Conservation (phyloP, 2,113 vertebrate genomes). For the Eleginops maclovinus region DNA sequence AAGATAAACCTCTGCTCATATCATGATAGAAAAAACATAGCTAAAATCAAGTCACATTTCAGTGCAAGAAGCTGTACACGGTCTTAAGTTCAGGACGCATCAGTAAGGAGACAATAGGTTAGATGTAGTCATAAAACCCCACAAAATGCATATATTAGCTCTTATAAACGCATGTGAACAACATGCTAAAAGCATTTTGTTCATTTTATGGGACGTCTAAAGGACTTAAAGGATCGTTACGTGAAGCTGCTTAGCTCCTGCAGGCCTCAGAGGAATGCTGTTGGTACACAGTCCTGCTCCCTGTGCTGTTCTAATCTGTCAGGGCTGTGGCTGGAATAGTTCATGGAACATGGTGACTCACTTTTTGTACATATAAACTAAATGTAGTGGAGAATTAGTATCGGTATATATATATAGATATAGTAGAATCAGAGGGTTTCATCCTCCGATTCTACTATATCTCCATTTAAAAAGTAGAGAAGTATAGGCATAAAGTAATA, state of each 20-base stretch:
- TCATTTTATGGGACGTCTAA: background rate
- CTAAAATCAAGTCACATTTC: too few relatives aligned
- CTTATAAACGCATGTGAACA: background rate
- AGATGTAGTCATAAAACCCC: too few relatives aligned
- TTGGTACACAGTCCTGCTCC: background rate
- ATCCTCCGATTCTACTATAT: too few relatives aligned
- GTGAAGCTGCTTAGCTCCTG: conserved; percentile 9
- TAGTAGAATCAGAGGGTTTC: too few relatives aligned
- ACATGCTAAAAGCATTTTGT: background rate
- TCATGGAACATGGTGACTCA: background rate
- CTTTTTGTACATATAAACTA: too few relatives aligned
- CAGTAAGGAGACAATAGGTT: too few relatives aligned
- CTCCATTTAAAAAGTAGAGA: too few relatives aligned
- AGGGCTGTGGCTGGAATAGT: background rate
- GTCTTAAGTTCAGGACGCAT: background rate
- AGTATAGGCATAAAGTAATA: too few relatives aligned
- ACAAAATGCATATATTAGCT: background rate
- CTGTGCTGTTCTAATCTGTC: background rate
- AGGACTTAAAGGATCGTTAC: background rate
- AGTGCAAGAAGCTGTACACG: background rate
- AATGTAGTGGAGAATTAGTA: too few relatives aligned
- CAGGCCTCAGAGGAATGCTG: background rate
- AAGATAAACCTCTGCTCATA: background rate
- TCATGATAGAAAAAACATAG: background rate
- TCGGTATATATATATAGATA: too few relatives aligned